These are phyloP conservation scores for Diacarnus erythraeanus DNA, from an alignment of 37 sponge, comb jelly and placozoan species.

Conservation along the genomic window DNA sequence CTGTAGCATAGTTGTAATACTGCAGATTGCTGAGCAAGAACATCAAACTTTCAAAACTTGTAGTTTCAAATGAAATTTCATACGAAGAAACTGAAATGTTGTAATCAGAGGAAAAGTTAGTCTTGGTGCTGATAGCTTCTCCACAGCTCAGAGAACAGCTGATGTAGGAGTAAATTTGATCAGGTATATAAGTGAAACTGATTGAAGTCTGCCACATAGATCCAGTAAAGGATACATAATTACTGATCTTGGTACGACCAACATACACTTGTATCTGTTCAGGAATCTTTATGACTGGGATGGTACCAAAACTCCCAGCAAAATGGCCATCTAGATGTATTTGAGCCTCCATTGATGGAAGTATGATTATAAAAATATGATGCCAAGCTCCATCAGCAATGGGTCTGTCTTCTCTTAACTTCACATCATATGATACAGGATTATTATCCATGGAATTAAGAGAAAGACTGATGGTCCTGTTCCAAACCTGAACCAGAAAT, in stretches of 20 bases:
- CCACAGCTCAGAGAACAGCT: slow-evolving; percentile 49
- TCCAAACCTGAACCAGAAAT: slow-evolving; percentile 9
- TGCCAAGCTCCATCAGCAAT: slow-evolving; percentile 42
- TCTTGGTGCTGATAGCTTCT: slow-evolving; percentile 3
- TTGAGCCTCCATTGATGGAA: background rate
- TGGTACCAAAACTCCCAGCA: background rate
- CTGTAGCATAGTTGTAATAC: slow-evolving; percentile 24
- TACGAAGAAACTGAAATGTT: background rate
- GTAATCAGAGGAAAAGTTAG: background rate
- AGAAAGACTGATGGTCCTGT: background rate
- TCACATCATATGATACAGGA: background rate
- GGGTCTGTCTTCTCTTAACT: background rate
- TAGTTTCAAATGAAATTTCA: background rate
- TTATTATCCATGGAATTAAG: background rate
- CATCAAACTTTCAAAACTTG: background rate
- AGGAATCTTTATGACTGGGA: background rate
- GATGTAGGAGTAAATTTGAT: slow-evolving; percentile 10
- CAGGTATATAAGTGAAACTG: background rate
- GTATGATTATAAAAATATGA: slow-evolving; percentile 11
- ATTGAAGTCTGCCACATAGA: slow-evolving; percentile 16
- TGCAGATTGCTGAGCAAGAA: background rate
- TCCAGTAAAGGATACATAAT: background rate
- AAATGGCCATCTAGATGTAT: slow-evolving; percentile 20
- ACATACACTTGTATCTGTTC: slow-evolving; percentile 2
- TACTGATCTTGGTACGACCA: background rate